phyloP scores from a whole-genome alignment of 2,888 invertebrate species.

The Syrista parreyssii region DNA sequence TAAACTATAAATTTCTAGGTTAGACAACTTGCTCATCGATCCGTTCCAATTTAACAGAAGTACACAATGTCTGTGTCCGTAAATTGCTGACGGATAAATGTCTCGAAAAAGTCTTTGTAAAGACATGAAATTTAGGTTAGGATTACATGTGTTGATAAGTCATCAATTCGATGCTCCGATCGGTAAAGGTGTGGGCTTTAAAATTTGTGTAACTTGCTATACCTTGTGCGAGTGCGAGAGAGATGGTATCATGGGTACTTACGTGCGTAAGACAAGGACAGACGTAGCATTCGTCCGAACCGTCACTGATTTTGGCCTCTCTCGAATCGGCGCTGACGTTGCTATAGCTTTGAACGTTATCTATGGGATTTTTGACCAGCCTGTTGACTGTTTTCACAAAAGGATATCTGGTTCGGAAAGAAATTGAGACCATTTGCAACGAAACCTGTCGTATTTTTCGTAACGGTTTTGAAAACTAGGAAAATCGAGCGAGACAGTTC shows the following conservation, averaged over 20 bases:
- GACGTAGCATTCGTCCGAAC: not conserved
- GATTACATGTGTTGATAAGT: not conserved
- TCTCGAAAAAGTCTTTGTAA: not conserved
- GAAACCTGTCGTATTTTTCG: not conserved
- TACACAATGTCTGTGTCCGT: not conserved
- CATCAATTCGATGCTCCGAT: not conserved
- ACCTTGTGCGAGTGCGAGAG: not conserved
- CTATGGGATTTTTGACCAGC: not conserved
- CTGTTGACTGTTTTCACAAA: slow-evolving; percentile 5
- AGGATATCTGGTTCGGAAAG: slow-evolving; percentile 5
- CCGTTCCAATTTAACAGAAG: not conserved
- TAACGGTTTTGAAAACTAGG: not conserved
- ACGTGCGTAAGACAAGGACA: not conserved
- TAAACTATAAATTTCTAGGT: slow-evolving; percentile 43
- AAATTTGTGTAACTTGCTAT: not conserved
- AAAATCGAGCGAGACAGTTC: not conserved
- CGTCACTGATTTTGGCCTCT: not conserved
- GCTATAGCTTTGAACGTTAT: not conserved
- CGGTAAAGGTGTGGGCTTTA: not conserved
- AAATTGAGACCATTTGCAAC: slow-evolving; percentile 7
- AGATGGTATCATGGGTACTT: not conserved
- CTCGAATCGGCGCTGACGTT: not conserved
- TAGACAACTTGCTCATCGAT: not conserved
- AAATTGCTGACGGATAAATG: not conserved
- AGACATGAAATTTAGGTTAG: not conserved